Evolutionary conservation across 2,113 vertebrate genomes (phyloP).

Genomic region (Baryphthengus martii): DNA sequence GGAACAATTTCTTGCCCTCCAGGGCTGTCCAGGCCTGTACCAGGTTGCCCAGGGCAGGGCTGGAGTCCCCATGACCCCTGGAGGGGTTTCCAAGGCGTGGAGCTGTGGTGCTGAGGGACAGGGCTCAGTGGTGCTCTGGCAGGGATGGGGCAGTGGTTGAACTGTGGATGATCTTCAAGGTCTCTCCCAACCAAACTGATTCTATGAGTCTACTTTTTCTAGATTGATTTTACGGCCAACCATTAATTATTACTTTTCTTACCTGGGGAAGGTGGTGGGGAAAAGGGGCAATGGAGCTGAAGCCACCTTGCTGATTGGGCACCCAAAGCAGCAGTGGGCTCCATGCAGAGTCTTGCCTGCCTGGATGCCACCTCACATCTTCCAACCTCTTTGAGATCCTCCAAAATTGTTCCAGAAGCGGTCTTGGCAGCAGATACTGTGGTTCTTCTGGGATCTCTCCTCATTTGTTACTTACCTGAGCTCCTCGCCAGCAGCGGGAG

Average conservation of each 20-base stretch:
- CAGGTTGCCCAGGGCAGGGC: too few relatives aligned
- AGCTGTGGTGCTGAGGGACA: too few relatives aligned
- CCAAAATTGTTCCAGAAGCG: neutral
- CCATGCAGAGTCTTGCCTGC: neutral
- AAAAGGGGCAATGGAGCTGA: neutral
- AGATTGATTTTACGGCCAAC: neutral
- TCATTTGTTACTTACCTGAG: neutral
- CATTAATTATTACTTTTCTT: neutral
- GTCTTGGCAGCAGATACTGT: neutral
- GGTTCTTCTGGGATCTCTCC: neutral
- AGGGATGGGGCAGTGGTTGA: too few relatives aligned
- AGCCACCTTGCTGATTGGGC: neutral
- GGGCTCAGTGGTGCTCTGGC: too few relatives aligned
- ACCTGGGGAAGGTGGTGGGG: neutral
- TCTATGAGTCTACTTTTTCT: neutral
- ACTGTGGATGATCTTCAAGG: too few relatives aligned
- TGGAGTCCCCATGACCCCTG: too few relatives aligned
- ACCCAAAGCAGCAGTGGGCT: neutral
- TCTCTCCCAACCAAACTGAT: too few relatives aligned
- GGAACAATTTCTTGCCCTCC: too few relatives aligned
- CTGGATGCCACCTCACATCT: neutral
- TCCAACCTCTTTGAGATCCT: neutral
- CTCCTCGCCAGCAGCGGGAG: rapidly evolving
- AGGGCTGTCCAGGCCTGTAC: too few relatives aligned
- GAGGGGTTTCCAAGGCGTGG: too few relatives aligned